Percentiles rank a stretch among this genome's conserved stretches.
phyloP scores from a whole-genome alignment of 37 sponge, comb jelly and placozoan species.

The Crambe crambe region DNA sequence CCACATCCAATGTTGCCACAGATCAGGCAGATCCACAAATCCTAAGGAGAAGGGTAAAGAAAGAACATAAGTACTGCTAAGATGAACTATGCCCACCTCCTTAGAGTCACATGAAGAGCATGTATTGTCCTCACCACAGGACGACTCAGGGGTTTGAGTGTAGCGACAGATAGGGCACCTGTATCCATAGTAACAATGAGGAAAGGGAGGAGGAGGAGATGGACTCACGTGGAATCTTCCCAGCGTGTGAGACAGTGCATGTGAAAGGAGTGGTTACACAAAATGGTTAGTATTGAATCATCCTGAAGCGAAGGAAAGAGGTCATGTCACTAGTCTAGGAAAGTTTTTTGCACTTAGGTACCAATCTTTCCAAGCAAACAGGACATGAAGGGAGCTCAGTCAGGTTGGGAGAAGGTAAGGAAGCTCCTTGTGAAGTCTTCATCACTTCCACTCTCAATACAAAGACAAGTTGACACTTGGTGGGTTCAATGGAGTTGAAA shows the following conservation, averaged over 20 bases:
- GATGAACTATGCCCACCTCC: slow-evolving; percentile 53
- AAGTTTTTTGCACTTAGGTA: no score
- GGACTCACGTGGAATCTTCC: slow-evolving; percentile 86
- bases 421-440: slow-evolving; percentile 47
- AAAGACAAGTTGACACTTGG: slow-evolving; percentile 66
- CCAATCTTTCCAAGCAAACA: slow-evolving; percentile 92
- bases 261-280: slow-evolving; percentile 98
- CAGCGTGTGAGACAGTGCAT: slow-evolving; percentile 86
- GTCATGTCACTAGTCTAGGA: no score
- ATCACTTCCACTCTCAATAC: slow-evolving; percentile 58
- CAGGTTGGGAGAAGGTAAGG: slow-evolving; percentile 31
- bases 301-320: no score
- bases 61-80: no score
- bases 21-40: slow-evolving; percentile 95
- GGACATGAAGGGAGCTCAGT: slow-evolving; percentile 95
- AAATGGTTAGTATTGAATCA: slow-evolving; percentile 89
- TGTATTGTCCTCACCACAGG: slow-evolving; percentile 55
- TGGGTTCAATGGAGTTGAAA: slow-evolving; percentile 78
- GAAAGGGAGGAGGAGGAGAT: neutral
- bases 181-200: neutral
- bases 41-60: slow-evolving; percentile 44
- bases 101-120: slow-evolving; percentile 72
- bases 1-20: slow-evolving; percentile 99
- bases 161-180: slow-evolving; percentile 91
- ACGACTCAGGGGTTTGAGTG: slow-evolving; percentile 80